Evolutionary conservation across 2,888 invertebrate species (phyloP).

Genomic region (Nyleta sp.): DNA sequence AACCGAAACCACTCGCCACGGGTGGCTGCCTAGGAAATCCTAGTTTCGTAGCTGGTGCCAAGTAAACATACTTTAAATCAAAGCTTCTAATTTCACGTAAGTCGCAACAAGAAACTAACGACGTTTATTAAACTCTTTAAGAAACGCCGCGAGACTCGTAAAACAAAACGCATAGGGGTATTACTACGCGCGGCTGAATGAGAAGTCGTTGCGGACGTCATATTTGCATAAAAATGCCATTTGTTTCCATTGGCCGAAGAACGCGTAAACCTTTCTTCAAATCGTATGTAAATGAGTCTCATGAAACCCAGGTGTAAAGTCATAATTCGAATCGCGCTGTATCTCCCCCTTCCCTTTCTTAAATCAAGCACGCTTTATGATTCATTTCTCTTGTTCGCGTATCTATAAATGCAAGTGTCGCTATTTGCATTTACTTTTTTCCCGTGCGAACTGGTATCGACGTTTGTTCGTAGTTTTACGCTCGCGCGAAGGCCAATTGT

Average conservation of each 20-base stretch:
- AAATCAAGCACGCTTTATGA: constrained; percentile 55
- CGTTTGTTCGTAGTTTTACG: constrained; percentile 22
- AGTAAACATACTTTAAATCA: constrained; percentile 67
- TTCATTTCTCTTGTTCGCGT: constrained; percentile 56
- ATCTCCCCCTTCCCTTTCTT: constrained; percentile 47
- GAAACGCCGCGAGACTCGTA: constrained; percentile 68
- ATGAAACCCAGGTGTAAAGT: constrained; percentile 73
- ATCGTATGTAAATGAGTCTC: constrained; percentile 74
- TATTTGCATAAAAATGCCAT: constrained; percentile 77
- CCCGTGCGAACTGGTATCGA: constrained; percentile 17
- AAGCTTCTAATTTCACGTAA: constrained; percentile 64
- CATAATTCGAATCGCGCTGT: constrained; percentile 69
- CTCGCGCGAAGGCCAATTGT: constrained; percentile 10
- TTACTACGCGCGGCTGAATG: constrained; percentile 65
- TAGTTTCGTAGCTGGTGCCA: constrained; percentile 60
- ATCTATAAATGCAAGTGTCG: constrained; percentile 40
- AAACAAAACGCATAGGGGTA: constrained; percentile 71
- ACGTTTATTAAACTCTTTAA: constrained; percentile 74
- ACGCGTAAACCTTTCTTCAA: constrained; percentile 71
- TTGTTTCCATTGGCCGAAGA: constrained; percentile 73
- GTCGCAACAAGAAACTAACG: constrained; percentile 52
- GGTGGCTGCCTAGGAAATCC: constrained; percentile 27
- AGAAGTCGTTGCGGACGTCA: constrained; percentile 66
- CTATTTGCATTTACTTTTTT: constrained; percentile 42
- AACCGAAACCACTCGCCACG: constrained; percentile 29